A percentile compares a stretch with the other conserved stretches of the same genome.
phyloP scores from a whole-genome alignment of 2,888 invertebrate species.

The Aphodius sticticus region DNA sequence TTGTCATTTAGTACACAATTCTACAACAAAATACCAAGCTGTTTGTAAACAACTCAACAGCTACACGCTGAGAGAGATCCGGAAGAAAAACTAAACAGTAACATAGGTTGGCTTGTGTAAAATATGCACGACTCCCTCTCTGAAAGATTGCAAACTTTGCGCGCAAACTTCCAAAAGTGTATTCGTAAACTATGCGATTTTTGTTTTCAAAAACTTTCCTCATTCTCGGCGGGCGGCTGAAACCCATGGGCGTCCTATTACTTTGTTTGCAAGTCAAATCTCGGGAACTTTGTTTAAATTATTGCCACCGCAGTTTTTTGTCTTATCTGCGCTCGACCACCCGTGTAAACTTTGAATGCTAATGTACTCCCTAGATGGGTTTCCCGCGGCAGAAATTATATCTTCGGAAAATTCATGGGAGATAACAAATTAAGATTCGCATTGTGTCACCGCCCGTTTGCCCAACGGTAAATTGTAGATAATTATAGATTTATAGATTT shows the following conservation, averaged over 20 bases:
- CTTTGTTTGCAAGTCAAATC: slow-evolving; percentile 22
- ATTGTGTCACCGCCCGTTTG: too few species aligned
- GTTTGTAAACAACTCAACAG: not conserved
- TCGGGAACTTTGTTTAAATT: slow-evolving; percentile 7
- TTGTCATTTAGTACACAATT: too few species aligned
- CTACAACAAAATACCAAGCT: too few species aligned
- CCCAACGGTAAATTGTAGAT: too few species aligned
- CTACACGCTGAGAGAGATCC: not conserved
- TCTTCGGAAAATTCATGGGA: not conserved
- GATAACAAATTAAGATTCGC: too few species aligned
- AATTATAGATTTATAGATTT: too few species aligned
- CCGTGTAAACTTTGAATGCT: not conserved
- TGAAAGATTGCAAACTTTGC: not conserved
- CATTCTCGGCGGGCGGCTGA: not conserved
- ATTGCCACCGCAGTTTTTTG: not conserved
- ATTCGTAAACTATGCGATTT: slow-evolving; percentile 4
- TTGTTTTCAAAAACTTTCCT: not conserved
- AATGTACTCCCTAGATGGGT: not conserved
- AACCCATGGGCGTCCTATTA: slow-evolving; percentile 5
- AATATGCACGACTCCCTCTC: not conserved
- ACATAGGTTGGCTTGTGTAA: not conserved
- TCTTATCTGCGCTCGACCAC: not conserved
- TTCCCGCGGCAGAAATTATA: not conserved
- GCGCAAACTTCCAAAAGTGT: slow-evolving; percentile 7
- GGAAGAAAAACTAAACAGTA: not conserved